A percentile compares a stretch with the other conserved stretches of the same genome.
phyloP scores from a whole-genome alignment of 2,888 invertebrate genomes.

The Scrobipalpa atriplicella region DNA sequence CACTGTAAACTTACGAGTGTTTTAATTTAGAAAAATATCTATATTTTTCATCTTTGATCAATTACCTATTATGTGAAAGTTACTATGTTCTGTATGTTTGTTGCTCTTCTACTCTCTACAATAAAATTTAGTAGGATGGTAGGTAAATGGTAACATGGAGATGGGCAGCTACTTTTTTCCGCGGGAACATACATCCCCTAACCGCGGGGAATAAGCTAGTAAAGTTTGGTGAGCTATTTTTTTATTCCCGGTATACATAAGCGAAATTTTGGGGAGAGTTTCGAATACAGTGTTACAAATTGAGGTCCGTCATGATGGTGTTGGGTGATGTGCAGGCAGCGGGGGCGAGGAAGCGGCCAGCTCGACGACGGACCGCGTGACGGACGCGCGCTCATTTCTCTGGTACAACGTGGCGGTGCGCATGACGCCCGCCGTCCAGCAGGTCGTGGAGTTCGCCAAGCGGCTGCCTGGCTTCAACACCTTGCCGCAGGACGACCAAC shows the following conservation, averaged over 20 bases:
- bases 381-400: conserved; percentile 90
- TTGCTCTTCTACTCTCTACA: too few relatives aligned
- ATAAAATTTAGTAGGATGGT: too few relatives aligned
- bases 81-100: too few relatives aligned
- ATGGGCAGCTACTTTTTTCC: too few relatives aligned
- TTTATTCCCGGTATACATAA: too few relatives aligned
- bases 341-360: conserved; percentile 76
- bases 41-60: too few relatives aligned
- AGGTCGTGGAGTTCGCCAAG: conserved; percentile 98
- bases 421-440: conserved; percentile 95
- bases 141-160: too few relatives aligned
- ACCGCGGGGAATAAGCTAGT: too few relatives aligned
- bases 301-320: not conserved
- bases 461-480: conserved; percentile 95
- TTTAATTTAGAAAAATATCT: not conserved
- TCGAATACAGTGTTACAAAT: not conserved
- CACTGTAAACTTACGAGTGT: not conserved
- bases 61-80: too few relatives aligned
- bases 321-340: conserved; percentile 59
- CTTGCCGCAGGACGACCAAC: conserved; percentile 97
- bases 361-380: conserved; percentile 70
- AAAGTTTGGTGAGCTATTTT: too few relatives aligned
- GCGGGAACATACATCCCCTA: too few relatives aligned
- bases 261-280: too few relatives aligned
- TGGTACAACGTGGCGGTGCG: conserved; percentile 95